A percentile compares a stretch with the other conserved stretches of the same genome.
phyloP scores from a whole-genome alignment of 64 coral and sea anemone species.

The Montipora efflorescens region DNA sequence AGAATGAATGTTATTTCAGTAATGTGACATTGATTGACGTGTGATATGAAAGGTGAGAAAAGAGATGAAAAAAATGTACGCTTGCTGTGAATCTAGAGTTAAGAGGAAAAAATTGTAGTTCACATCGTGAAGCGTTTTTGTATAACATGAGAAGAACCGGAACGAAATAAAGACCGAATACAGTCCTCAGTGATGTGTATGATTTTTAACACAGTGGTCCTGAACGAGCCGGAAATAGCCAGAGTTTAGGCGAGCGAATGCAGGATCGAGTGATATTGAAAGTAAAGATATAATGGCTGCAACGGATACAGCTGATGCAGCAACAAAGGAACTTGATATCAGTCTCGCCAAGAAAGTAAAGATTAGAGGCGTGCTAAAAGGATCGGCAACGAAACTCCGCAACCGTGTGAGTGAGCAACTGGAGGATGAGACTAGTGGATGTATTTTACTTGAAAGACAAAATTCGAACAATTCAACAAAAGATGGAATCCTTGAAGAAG shows the following conservation, averaged over 20 bases:
- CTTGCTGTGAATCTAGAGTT: too few species aligned
- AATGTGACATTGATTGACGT: too few species aligned
- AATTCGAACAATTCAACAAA: not conserved
- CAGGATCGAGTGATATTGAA: too few species aligned
- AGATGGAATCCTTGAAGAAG: not conserved
- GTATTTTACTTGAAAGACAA: not conserved
- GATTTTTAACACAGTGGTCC: not conserved
- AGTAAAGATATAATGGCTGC: not conserved
- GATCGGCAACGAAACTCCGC: not conserved
- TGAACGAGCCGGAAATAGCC: not conserved
- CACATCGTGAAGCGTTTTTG: too few species aligned
- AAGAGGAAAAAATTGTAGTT: too few species aligned
- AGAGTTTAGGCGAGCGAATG: not conserved
- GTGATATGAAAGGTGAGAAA: too few species aligned
- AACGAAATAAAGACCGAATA: not conserved
- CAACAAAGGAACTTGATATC: not conserved
- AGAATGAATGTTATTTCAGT: too few species aligned
- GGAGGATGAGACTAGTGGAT: not conserved
- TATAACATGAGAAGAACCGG: not conserved
- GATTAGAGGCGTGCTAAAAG: not conserved
- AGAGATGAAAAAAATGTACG: too few species aligned
- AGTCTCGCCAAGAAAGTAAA: not conserved
- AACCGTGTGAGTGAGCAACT: not conserved
- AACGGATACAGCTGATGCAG: not conserved
- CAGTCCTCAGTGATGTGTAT: not conserved